Base-by-base conservation (phyloP, 1,140 invertebrate genomes). In the Euura saliciscinereae region DNA sequence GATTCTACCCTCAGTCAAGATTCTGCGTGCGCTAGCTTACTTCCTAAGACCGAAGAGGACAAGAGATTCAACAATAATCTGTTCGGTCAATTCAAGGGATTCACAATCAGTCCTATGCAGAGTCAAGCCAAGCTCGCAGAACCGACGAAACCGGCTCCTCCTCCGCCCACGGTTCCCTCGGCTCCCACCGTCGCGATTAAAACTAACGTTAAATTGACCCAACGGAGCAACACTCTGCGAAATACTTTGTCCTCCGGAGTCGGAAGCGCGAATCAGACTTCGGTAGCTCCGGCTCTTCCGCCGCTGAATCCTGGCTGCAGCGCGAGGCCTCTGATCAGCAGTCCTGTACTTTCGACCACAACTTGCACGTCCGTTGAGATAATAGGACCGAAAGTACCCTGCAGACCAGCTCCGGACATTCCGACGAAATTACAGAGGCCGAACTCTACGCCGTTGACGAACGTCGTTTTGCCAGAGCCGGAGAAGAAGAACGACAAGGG, bases 51-150 rank as follows among this genome's bases (percentile, higher is more conserved):
- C 13, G 90, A 84, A 4, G 64, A 76, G 6, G 85, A 86, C 59
- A 83, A 87, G 68, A 80, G 83, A 64, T 86, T 91, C 77, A 88
- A 89, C 75, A 90, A 88, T 76, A 90, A 91, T 73, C 90, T 96
- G 78, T 94, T 95, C 79, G 94, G 95, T 0, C 93, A 95, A 74
- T 96, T 95, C 85, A 95, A 95, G 86, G 94, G 94, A 1, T 96
- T 95, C 82, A 92, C 92, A 2, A 89, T 95, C 44, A 91, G 91
- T 0, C 94, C 94, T 0, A 86, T 95, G 0, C 87, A 89, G 71
- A 74, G 65, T 66, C 76, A 72, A 10, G 10, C 79, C 0, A 91
- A 90, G 78, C 79, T 80, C 42, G 77, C 83, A 44, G 80, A 87
- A 6, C 77, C 87, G 42, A 85, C 69, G 74, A 85, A 87, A 44